phyloP scores from a whole-genome alignment of 92 coral and sea anemone genomes.

The Scolanthus callimorphus region DNA sequence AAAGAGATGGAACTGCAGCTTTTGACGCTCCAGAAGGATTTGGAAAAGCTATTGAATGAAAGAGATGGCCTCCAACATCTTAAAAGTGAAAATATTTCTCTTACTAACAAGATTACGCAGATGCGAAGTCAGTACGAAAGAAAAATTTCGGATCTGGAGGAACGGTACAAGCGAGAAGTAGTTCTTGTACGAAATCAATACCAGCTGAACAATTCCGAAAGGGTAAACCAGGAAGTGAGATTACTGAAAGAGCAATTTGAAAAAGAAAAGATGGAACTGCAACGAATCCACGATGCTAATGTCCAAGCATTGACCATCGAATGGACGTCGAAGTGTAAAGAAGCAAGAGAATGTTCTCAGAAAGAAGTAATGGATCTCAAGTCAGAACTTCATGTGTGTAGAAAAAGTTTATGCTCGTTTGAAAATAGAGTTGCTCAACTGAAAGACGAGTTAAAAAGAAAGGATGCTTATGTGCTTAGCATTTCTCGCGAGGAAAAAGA shows the following conservation, averaged over 20 bases:
- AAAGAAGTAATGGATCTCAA: constrained; percentile 9
- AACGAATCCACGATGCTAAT: constrained; percentile 25
- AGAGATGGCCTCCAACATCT: neutral
- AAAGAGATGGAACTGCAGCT: constrained; percentile 6
- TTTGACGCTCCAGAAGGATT: constrained; percentile 5
- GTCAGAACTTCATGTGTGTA: constrained; percentile 19
- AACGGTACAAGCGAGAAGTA: constrained; percentile 46
- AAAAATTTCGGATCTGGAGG: constrained; percentile 35
- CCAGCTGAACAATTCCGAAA: neutral
- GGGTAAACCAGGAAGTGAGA: constrained; percentile 19
- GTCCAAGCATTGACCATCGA: constrained; percentile 12
- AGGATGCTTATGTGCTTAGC: constrained; percentile 1
- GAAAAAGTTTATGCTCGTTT: constrained; percentile 35
- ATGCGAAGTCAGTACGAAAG: constrained; percentile 44
- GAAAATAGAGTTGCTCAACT: constrained; percentile 3
- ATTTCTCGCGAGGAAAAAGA: constrained; percentile 3
- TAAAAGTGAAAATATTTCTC: too few species aligned
- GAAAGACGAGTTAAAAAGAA: neutral
- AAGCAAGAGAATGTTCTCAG: constrained; percentile 23
- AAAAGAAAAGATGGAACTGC: constrained; percentile 37
- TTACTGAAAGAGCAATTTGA: constrained; percentile 29
- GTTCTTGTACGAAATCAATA: too few species aligned
- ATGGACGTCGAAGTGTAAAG: constrained; percentile 20
- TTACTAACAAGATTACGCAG: constrained; percentile 37
- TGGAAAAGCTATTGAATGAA: neutral